Evolutionary conservation across 2,888 invertebrate genomes (phyloP).

Genomic region (Cantharis lateralis): DNA sequence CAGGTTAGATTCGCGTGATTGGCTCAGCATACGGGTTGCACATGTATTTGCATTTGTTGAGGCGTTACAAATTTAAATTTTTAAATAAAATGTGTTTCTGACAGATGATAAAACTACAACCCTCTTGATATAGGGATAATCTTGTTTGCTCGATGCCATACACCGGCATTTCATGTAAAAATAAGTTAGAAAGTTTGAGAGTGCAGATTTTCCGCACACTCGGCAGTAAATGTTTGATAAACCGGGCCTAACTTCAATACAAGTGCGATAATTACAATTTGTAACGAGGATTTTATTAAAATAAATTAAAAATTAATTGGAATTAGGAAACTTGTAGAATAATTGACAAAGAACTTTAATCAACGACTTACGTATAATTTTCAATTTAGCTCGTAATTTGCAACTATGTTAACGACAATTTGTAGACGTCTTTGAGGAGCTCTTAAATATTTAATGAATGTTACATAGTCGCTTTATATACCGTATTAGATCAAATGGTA

Average conservation of each 20-base stretch:
- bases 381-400: conserved; percentile 11
- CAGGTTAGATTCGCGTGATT: background rate
- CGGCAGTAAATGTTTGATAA: background rate
- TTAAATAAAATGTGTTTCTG: background rate
- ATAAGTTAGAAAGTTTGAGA: background rate
- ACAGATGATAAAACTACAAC: background rate
- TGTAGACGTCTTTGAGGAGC: conserved; percentile 15
- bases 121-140: background rate
- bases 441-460: conserved; percentile 21
- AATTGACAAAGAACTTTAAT: background rate
- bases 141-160: background rate
- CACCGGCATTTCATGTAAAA: background rate
- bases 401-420: conserved; percentile 9
- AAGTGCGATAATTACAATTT: background rate
- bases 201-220: background rate
- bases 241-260: background rate
- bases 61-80: background rate
- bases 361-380: conserved; percentile 6
- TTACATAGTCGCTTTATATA: conserved; percentile 7
- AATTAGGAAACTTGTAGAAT: background rate
- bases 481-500: background rate
- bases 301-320: background rate
- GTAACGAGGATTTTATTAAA: background rate
- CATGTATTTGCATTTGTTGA: background rate
- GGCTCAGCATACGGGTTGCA: background rate